Evolutionary conservation across 2,113 vertebrate genomes (phyloP).

Genomic region (Petaurus breviceps): DNA sequence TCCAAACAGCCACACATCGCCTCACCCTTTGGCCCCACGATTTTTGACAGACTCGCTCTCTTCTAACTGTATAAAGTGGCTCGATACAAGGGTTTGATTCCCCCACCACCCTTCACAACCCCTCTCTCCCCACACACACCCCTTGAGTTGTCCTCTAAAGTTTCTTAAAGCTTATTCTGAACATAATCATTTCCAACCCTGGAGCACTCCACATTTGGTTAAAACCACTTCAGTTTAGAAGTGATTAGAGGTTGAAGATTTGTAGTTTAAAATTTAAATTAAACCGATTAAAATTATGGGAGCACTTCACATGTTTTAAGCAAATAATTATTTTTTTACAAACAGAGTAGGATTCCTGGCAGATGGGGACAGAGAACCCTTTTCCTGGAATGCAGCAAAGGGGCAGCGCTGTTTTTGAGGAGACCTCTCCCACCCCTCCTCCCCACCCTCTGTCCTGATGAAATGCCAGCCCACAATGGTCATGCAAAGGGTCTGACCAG

Average conservation of each 20-base stretch:
- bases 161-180: slow-evolving; percentile 58
- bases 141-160: background rate
- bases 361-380: background rate
- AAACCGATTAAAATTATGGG: slow-evolving; percentile 85
- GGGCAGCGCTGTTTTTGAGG: background rate
- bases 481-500: slow-evolving; percentile 45
- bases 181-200: slow-evolving; percentile 80
- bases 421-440: background rate
- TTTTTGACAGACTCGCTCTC: no score
- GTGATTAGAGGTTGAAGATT: slow-evolving; percentile 87
- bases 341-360: slow-evolving; percentile 69
- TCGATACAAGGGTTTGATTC: background rate
- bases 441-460: background rate
- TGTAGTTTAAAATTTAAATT: slow-evolving; percentile 88
- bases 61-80: no score
- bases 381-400: background rate
- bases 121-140: rapidly evolving
- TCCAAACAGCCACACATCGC: background rate
- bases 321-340: slow-evolving; percentile 80
- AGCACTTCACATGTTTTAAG: slow-evolving; percentile 84
- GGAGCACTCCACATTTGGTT: slow-evolving; percentile 84
- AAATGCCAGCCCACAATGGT: background rate
- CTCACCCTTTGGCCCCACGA: background rate
- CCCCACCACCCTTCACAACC: no score
- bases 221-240: slow-evolving; percentile 86